These are phyloP conservation scores for Leistus spinibarbis DNA, from an alignment of 2,888 invertebrate species.

Conservation along the genomic window DNA sequence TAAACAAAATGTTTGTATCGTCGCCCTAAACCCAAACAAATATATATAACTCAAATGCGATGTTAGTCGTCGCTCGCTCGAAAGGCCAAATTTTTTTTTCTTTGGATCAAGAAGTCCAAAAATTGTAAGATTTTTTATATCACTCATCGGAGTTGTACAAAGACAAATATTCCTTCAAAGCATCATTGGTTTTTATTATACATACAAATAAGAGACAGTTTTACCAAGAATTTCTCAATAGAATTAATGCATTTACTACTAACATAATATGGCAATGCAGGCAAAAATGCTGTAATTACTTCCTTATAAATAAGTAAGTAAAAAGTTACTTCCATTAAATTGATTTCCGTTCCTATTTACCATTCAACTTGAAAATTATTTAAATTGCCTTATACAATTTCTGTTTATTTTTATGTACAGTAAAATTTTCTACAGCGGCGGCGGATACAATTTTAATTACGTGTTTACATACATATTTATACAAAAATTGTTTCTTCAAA, in stretches of 20 bases:
- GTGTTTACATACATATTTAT: background rate
- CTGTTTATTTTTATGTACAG: background rate
- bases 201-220: background rate
- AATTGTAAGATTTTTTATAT: too few relatives aligned
- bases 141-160: too few relatives aligned
- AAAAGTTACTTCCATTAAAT: background rate
- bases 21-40: too few relatives aligned
- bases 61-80: too few relatives aligned
- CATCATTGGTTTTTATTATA: background rate
- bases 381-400: background rate
- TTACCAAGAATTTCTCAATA: background rate
- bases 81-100: too few relatives aligned
- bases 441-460: background rate
- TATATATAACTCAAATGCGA: too few relatives aligned
- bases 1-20: too few relatives aligned
- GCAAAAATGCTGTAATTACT: background rate
- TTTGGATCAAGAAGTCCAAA: too few relatives aligned
- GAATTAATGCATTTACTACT: background rate
- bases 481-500: background rate
- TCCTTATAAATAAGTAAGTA: background rate
- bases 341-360: background rate
- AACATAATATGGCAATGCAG: background rate
- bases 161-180: too few relatives aligned
- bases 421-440: too few relatives aligned
- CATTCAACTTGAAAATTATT: background rate